phyloP scores from a whole-genome alignment of 2,797 vertebrate species.

The Bovichtus diacanthus region DNA sequence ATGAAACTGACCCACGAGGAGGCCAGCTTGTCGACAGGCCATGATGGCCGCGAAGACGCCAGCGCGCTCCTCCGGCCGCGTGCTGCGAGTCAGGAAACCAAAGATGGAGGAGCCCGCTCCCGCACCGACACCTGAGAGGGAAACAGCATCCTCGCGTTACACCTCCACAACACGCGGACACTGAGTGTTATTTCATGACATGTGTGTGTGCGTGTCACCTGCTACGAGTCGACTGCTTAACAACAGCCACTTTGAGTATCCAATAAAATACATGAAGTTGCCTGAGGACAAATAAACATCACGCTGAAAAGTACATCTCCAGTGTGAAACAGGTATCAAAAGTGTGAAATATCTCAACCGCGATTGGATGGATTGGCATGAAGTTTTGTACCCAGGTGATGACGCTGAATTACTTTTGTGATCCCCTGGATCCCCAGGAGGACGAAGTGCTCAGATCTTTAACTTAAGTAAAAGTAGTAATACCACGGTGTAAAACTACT shows the following conservation, averaged over 20 bases:
- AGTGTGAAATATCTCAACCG: background rate
- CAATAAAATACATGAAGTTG: conserved; percentile 91
- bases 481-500: too few relatives aligned
- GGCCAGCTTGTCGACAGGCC: conserved; percentile 89
- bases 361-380: background rate
- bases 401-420: background rate
- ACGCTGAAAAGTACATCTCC: background rate
- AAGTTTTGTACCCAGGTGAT: background rate
- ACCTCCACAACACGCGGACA: background rate
- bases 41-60: conserved; percentile 88
- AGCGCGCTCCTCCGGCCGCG: conserved; percentile 84
- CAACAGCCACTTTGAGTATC: conserved; percentile 90
- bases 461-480: too few relatives aligned
- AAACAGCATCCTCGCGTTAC: conserved; percentile 8
- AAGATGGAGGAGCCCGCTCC: conserved; percentile 90
- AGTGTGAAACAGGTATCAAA: background rate
- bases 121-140: conserved; percentile 84
- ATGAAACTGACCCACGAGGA: conserved; percentile 87
- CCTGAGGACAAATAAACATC: conserved; percentile 71
- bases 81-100: conserved; percentile 86
- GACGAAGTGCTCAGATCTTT: too few relatives aligned
- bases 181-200: background rate
- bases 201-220: conserved; percentile 74
- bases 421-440: background rate
- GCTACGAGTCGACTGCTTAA: conserved; percentile 88